phyloP scores from a whole-genome alignment of 2,888 invertebrate genomes.

The Myopa tessellatipennis region DNA sequence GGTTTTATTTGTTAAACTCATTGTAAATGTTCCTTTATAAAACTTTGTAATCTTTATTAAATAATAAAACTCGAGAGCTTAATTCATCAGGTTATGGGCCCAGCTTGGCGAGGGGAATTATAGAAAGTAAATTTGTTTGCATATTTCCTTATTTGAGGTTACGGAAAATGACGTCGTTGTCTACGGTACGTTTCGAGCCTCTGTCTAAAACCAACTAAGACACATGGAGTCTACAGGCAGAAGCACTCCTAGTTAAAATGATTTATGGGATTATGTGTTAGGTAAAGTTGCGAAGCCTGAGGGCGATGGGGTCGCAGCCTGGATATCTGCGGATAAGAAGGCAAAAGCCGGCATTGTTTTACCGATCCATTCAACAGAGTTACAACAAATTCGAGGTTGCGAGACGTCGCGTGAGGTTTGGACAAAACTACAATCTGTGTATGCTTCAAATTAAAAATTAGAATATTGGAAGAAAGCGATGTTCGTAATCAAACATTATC shows the following conservation, averaged over 20 bases:
- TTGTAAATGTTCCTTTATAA: too few relatives aligned
- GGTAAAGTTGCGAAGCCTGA: not conserved
- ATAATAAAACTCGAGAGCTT: too few relatives aligned
- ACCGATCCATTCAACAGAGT: conserved; percentile 36
- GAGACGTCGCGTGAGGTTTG: conserved; percentile 37
- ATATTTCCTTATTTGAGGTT: too few relatives aligned
- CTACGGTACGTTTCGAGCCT: not conserved
- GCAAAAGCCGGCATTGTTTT: conserved; percentile 38
- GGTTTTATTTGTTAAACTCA: too few relatives aligned
- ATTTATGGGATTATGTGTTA: not conserved
- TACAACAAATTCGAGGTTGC: conserved; percentile 36
- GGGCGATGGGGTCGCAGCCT: not conserved
- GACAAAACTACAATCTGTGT: conserved; percentile 32
- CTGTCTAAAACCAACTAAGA: conserved; percentile 37
- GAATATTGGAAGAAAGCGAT: conserved; percentile 44
- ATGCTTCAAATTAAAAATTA: conserved; percentile 43
- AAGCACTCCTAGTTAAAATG: not conserved
- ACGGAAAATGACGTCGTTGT: not conserved
- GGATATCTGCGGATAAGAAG: conserved; percentile 5
- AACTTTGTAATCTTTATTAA: too few relatives aligned
- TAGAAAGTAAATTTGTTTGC: too few relatives aligned
- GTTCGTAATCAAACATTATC: conserved; percentile 35
- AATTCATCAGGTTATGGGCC: too few relatives aligned
- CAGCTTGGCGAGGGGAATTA: too few relatives aligned
- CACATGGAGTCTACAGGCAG: conserved; percentile 24